Evolutionary conservation across 2,113 vertebrate species (phyloP).

Genomic region (Pungitius pungitius): DNA sequence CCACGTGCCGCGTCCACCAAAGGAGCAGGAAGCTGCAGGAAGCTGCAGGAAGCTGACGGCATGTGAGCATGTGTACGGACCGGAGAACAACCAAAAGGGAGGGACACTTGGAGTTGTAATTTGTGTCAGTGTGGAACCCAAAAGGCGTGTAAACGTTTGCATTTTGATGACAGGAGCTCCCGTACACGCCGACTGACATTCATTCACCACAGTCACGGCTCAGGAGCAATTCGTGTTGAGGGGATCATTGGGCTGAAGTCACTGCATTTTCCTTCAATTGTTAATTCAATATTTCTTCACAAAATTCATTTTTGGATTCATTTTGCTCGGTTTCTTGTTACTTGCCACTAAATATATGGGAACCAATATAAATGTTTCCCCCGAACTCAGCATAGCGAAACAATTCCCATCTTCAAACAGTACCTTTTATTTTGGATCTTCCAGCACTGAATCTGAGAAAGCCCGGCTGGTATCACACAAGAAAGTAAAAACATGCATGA

Average conservation of each 20-base stretch:
- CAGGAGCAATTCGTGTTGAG: no score
- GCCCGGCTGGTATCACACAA: conserved; percentile 25
- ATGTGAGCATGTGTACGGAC: not conserved
- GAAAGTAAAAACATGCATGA: conserved; percentile 42
- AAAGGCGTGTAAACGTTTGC: no score
- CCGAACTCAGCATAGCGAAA: conserved; percentile 5
- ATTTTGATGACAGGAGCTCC: no score
- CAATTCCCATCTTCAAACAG: conserved; percentile 35
- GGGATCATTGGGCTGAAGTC: no score
- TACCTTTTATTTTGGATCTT: conserved; percentile 36
- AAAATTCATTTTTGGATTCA: no score
- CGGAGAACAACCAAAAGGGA: not conserved
- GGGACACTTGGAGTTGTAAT: not conserved
- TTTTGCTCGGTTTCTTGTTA: not conserved
- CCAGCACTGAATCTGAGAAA: conserved; percentile 18
- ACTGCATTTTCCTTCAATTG: no score
- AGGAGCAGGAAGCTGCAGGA: no score
- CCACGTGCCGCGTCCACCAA: not conserved
- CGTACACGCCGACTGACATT: no score
- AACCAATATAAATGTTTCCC: conserved; percentile 16
- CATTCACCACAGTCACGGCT: no score
- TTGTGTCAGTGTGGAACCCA: no score
- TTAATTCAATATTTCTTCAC: no score
- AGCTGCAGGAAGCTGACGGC: no score
- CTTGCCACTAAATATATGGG: conserved; percentile 13